Conservation (phyloP, 2,888 invertebrate genomes). For the Syrista parreyssii region DNA sequence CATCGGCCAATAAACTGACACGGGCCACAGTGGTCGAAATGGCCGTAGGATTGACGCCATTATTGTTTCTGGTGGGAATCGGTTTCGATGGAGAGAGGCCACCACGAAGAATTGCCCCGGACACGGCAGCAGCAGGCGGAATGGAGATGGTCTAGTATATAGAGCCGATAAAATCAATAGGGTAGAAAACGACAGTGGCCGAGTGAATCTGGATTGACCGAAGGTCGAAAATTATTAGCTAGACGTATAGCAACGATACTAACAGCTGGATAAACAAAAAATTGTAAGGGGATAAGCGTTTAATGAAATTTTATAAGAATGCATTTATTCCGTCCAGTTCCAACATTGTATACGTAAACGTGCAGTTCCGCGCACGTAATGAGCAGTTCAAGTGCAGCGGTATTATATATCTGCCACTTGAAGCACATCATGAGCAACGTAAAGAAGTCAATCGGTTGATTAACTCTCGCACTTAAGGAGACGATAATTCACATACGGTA, state of each 20-base stretch:
- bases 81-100: constrained; percentile 16
- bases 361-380: not conserved
- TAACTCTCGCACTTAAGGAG: constrained; percentile 22
- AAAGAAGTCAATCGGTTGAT: constrained; percentile 23
- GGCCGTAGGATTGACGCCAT: constrained; percentile 58
- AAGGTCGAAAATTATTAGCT: not conserved
- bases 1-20: constrained; percentile 63
- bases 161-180: not conserved
- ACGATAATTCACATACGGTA: constrained; percentile 32
- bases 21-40: constrained; percentile 57
- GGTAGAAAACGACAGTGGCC: not conserved
- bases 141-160: not conserved
- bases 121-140: not conserved
- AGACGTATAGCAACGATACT: not conserved
- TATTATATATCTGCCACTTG: not conserved
- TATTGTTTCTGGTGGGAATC: constrained; percentile 53
- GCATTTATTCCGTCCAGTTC: not conserved
- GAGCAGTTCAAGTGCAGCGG: not conserved
- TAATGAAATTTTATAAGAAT: not conserved
- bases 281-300: not conserved
- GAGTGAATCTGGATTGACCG: not conserved
- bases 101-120: not conserved
- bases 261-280: not conserved
- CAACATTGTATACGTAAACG: not conserved
- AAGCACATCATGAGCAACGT: not conserved